Evolutionary conservation across 2,888 invertebrate genomes (phyloP), one percentile per base, ranked within the genome.

Genomic region (Eupithecia inturbata): DNA sequence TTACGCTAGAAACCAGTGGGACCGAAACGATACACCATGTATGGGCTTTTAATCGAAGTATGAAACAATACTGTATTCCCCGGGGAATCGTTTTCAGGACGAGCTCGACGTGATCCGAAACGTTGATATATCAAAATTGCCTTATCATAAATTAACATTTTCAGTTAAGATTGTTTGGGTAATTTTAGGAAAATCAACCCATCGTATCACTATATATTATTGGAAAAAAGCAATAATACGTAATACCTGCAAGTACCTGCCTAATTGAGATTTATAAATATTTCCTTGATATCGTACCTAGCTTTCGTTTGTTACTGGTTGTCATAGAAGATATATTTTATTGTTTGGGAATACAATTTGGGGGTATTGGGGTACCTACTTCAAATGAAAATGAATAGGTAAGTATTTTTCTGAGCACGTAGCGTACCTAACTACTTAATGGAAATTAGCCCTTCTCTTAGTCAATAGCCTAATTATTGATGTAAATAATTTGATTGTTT

Each of bases 101-200:
- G 67, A 62, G 71, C 66, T 62, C 49, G 16, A 69, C 71, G 71
- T 71, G 71, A 68, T 70, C 53, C 68, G 70, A 71, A 75, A 64
- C 53, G 57, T 53, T 45, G 67, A 72, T 60, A 71, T 68, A 68
- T 66, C 45, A 68, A 68, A 68, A 71, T 71, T 66, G 66, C 57
- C 57, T 68, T 74, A 71, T 68, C 68, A 74, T 71, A 70, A 74
- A 68, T 71, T 68, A 68, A 62, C 70, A 70, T 73, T 72, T 10
- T 64, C 39, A 36, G 64, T 64, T n/a, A 53, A 53, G 53, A 53
- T 53, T 22, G 22, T 22, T 53, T 53, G 22, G 22, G 53, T 53
- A 22, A 53, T 53, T 53, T 26, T 26, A 57, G 26, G 3, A 57
- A 57, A 14, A 57, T 57, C 53, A 26, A 57, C 57, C 57, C 14